phyloP scores from a whole-genome alignment of 2,113 vertebrate genomes.

The Vidua macroura region DNA sequence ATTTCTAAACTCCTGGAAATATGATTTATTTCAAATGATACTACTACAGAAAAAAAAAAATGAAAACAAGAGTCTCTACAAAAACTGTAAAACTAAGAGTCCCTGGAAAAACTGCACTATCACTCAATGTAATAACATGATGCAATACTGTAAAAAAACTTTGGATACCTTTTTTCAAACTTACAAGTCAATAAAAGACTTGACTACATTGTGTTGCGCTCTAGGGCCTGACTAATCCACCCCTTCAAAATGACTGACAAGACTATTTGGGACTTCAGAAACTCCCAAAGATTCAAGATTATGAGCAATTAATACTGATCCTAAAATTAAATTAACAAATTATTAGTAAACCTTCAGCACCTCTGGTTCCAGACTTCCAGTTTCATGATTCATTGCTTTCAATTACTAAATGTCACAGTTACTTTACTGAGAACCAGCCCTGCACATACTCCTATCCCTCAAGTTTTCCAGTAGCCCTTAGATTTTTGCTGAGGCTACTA shows the following conservation, averaged over 20 bases:
- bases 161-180: background rate
- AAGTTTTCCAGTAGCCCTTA: background rate
- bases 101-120: background rate
- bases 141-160: background rate
- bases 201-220: rapidly evolving
- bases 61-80: background rate
- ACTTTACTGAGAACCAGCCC: background rate
- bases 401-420: slow-evolving; percentile 28
- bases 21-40: background rate
- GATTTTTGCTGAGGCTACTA: background rate
- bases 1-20: background rate
- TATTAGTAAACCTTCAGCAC: background rate
- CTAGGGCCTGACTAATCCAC: background rate
- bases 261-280: background rate
- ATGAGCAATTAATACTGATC: background rate
- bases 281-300: background rate
- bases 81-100: background rate
- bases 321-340: slow-evolving; percentile 18
- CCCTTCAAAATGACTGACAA: background rate
- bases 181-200: background rate
- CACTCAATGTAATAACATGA: background rate
- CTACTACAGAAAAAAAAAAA: background rate
- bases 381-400: slow-evolving; percentile 39
- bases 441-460: background rate
- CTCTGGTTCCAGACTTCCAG: slow-evolving; percentile 6